Percentiles rank a stretch among this genome's conserved stretches.
These are phyloP conservation scores for Forficula auricularia DNA, from an alignment of 1,140 invertebrate species.

Conservation along the genomic window DNA sequence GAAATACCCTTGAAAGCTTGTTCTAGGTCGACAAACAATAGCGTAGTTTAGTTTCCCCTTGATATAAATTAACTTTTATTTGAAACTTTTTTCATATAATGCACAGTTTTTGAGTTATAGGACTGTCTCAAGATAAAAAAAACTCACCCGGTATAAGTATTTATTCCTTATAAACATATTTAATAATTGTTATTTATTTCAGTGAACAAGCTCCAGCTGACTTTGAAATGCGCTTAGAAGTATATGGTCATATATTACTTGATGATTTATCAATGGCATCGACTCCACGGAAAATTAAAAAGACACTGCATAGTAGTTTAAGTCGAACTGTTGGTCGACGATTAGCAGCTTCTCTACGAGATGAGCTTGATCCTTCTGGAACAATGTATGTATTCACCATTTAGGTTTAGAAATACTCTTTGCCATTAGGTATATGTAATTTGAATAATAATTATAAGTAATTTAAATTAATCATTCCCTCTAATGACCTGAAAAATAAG, in stretches of 20 bases:
- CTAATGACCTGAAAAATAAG: not conserved
- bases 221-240: constrained; percentile 45
- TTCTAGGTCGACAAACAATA: too few species aligned
- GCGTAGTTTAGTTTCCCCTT: too few species aligned
- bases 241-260: constrained; percentile 48
- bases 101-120: too few species aligned
- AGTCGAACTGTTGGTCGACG: constrained; percentile 48
- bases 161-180: constrained; percentile 2
- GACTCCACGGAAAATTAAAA: constrained; percentile 45
- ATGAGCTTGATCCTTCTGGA: constrained; percentile 29
- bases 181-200: constrained; percentile 16
- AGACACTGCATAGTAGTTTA: constrained; percentile 49
- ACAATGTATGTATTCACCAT: constrained; percentile 26
- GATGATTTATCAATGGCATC: constrained; percentile 50
- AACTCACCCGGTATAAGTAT: too few species aligned
- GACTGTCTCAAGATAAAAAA: too few species aligned
- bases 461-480: not conserved
- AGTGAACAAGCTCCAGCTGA: constrained; percentile 43
- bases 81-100: too few species aligned
- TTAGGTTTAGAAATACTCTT: too few species aligned
- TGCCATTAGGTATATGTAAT: too few species aligned
- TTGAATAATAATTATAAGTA: too few species aligned
- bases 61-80: too few species aligned
- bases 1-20: too few species aligned
- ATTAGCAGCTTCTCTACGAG: constrained; percentile 33